Evolutionary conservation across 2,113 vertebrate species (phyloP).

Genomic region (Neodontobutis hainanensis): DNA sequence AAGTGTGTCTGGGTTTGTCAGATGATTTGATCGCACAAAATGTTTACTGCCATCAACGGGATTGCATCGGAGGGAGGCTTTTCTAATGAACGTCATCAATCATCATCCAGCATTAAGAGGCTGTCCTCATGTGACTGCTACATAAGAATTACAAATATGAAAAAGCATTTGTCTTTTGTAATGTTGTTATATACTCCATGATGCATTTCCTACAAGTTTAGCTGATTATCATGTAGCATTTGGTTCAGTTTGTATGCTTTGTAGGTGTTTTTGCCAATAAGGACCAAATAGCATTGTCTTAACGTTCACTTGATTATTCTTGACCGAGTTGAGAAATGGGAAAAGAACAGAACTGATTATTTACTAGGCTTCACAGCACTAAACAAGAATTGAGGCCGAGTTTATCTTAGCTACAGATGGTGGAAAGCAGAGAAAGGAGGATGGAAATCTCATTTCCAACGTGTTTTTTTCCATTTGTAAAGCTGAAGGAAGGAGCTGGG

Average conservation of each 20-base stretch:
- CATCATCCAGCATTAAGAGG: slow-evolving; percentile 1
- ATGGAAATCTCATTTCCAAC: slow-evolving; percentile 49
- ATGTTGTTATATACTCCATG: background rate
- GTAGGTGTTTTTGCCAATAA: background rate
- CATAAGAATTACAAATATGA: background rate
- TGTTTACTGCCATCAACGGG: slow-evolving; percentile 43
- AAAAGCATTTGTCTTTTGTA: background rate
- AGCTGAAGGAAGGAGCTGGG: slow-evolving; percentile 37
- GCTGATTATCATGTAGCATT: background rate
- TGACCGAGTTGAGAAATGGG: background rate
- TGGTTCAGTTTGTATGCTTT: background rate
- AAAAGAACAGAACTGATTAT: slow-evolving; percentile 7
- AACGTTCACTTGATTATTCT: background rate
- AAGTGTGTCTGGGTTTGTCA: slow-evolving; percentile 9
- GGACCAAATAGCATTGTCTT: background rate
- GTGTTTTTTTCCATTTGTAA: slow-evolving; percentile 43
- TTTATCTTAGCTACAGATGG: slow-evolving; percentile 23
- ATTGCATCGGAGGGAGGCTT: slow-evolving; percentile 43
- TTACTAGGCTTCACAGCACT: slow-evolving; percentile 13
- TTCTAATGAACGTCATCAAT: slow-evolving; percentile 72
- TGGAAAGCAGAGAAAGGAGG: slow-evolving; percentile 8
- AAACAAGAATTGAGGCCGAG: slow-evolving; percentile 7
- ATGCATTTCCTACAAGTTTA: background rate
- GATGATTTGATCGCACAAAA: slow-evolving; percentile 33
- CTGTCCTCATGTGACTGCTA: background rate